Conservation (phyloP, 2,888 invertebrate genomes). For the Omphaloscelis lunosa region DNA sequence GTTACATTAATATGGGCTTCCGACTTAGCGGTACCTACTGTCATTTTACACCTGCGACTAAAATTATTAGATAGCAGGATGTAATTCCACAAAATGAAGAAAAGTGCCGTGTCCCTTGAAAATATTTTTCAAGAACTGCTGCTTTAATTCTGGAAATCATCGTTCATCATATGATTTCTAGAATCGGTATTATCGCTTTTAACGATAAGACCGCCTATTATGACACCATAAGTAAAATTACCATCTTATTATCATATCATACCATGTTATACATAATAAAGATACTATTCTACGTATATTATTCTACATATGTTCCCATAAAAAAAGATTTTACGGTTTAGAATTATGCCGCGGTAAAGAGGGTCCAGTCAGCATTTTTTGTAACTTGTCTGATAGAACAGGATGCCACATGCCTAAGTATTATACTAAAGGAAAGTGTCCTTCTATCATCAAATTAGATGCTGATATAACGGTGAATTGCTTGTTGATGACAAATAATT, state of each 20-base stretch:
- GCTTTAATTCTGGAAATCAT: background rate
- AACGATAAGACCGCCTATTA: background rate
- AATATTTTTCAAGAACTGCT: background rate
- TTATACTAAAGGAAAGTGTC: slow-evolving; percentile 10
- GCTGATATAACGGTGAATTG: background rate
- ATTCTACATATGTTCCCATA: no score
- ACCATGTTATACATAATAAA: no score
- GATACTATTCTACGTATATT: background rate
- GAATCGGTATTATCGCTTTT: no score
- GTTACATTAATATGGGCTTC: slow-evolving; percentile 18
- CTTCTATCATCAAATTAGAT: background rate
- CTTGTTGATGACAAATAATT: no score
- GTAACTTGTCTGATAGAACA: slow-evolving; percentile 32
- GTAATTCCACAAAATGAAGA: background rate
- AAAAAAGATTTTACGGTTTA: background rate
- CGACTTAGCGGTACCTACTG: background rate
- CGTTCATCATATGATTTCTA: no score
- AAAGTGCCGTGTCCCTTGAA: no score
- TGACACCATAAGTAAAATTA: no score
- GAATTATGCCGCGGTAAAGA: background rate
- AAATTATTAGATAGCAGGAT: background rate
- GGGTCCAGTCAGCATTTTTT: slow-evolving; percentile 20
- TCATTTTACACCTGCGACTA: background rate
- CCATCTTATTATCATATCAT: no score
- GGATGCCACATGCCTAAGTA: slow-evolving; percentile 44